Evolutionary conservation across 2,888 invertebrate species (phyloP).

Genomic region (Cataglyphis rosenhaueri): DNA sequence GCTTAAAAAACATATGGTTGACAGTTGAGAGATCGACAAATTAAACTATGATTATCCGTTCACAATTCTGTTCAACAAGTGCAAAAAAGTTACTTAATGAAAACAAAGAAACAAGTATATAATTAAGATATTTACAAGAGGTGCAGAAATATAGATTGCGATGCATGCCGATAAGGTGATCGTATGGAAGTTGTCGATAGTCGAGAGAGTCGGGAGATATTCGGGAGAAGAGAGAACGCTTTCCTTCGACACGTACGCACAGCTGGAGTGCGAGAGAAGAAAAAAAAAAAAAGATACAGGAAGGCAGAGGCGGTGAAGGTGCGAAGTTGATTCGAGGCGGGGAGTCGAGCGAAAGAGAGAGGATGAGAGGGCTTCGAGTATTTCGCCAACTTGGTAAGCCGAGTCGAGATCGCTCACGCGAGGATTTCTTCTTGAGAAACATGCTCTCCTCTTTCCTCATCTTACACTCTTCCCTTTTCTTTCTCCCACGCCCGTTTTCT

Average conservation of each 20-base stretch:
- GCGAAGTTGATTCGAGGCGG: constrained; percentile 46
- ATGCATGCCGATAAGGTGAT: constrained; percentile 27
- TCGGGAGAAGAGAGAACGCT: constrained; percentile 52
- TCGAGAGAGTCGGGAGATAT: constrained; percentile 46
- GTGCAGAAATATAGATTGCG: neutral
- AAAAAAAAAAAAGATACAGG: constrained; percentile 34
- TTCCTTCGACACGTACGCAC: constrained; percentile 72
- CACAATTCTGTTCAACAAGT: neutral
- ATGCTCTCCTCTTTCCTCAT: constrained; percentile 46
- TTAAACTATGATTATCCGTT: neutral
- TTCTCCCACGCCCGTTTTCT: constrained; percentile 16
- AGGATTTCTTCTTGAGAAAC: constrained; percentile 78
- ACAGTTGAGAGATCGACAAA: neutral
- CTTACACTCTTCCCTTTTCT: constrained; percentile 36
- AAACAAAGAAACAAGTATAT: constrained; percentile 9
- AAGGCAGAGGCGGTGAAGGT: constrained; percentile 56
- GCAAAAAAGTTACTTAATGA: neutral
- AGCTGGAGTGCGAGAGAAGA: constrained; percentile 62
- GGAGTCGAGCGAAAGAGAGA: constrained; percentile 59
- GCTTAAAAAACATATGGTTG: neutral
- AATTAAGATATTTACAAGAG: constrained; percentile 41
- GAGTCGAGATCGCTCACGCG: constrained; percentile 80
- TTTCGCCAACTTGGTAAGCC: constrained; percentile 84
- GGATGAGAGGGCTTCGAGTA: constrained; percentile 75
- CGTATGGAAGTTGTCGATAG: constrained; percentile 51